These are phyloP conservation scores for Neelides sp. DNA, from an alignment of 1,140 invertebrate genomes.

Conservation along the genomic window DNA sequence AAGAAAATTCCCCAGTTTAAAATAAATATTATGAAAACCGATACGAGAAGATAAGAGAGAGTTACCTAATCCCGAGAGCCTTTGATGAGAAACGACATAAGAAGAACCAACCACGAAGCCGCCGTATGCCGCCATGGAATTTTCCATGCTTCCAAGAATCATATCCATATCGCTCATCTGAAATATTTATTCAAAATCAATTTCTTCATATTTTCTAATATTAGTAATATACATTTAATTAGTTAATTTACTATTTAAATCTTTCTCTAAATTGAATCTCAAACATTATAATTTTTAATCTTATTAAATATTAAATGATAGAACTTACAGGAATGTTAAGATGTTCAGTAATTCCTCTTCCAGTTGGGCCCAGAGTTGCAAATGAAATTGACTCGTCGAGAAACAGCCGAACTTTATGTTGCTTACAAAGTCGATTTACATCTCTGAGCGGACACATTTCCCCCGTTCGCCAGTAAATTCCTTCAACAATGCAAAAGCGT, in stretches of 20 bases:
- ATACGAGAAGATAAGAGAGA: neutral
- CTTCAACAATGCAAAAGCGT: conserved; percentile 83
- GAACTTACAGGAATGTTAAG: conserved; percentile 56
- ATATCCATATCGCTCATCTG: conserved; percentile 72
- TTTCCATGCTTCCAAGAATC: conserved; percentile 79
- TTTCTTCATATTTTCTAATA: too few relatives aligned
- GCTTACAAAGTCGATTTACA: conserved; percentile 65
- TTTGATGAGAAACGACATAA: conserved; percentile 90
- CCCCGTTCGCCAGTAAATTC: conserved; percentile 82
- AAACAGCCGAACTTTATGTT: conserved; percentile 84
- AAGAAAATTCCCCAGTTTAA: too few relatives aligned
- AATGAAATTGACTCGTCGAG: conserved; percentile 89
- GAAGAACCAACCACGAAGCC: conserved; percentile 89
- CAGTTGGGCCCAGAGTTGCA: conserved; percentile 70
- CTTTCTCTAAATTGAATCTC: too few relatives aligned
- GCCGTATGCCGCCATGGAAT: conserved; percentile 73
- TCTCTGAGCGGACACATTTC: conserved; percentile 74
- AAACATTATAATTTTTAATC: too few relatives aligned
- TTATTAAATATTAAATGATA: too few relatives aligned
- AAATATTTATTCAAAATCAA: too few relatives aligned
- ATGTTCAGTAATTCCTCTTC: conserved; percentile 76
- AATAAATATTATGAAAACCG: neutral
- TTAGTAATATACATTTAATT: too few relatives aligned
- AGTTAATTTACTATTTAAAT: too few relatives aligned
- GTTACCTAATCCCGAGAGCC: conserved; percentile 62